A percentile compares a stretch with the other conserved stretches of the same genome.
Conservation (phyloP, 2,113 vertebrate species). For the Ailuropoda melanoleuca region DNA sequence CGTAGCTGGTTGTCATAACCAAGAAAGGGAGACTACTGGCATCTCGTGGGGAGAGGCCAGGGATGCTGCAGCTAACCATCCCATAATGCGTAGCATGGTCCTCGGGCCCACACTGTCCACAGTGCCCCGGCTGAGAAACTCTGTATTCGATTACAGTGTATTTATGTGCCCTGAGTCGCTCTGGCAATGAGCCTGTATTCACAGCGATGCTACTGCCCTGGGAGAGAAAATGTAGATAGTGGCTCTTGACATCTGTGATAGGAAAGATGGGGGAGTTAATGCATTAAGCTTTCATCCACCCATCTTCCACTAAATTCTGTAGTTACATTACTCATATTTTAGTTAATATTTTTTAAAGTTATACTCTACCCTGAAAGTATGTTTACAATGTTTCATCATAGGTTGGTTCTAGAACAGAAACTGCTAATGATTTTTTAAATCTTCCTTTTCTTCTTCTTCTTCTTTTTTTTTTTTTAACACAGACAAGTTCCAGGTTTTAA, state of each 20-base stretch:
- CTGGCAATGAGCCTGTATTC: not conserved
- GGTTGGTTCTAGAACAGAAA: not conserved
- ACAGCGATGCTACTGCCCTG: not conserved
- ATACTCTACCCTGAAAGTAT: not conserved
- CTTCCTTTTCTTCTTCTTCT: not conserved
- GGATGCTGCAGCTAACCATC: not conserved
- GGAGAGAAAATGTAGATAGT: not conserved
- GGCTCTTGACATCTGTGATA: not conserved
- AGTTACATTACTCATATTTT: not conserved
- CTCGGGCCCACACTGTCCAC: too few species aligned
- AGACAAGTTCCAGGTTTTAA: not conserved
- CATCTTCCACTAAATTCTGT: not conserved
- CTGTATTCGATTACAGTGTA: not conserved
- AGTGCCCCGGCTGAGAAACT: not conserved
- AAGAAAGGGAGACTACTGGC: not conserved
- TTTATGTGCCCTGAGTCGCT: not conserved
- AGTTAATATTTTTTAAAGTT: not conserved
- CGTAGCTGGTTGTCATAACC: not conserved
- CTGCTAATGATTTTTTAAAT: not conserved
- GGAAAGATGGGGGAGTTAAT: not conserved
- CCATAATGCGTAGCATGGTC: not conserved
- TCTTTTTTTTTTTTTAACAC: not conserved
- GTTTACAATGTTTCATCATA: not conserved
- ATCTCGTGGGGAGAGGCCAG: not conserved
- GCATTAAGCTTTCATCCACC: not conserved